Evolutionary conservation across 2,797 vertebrate species (phyloP).

Genomic region (Kryptopterus vitreolus): DNA sequence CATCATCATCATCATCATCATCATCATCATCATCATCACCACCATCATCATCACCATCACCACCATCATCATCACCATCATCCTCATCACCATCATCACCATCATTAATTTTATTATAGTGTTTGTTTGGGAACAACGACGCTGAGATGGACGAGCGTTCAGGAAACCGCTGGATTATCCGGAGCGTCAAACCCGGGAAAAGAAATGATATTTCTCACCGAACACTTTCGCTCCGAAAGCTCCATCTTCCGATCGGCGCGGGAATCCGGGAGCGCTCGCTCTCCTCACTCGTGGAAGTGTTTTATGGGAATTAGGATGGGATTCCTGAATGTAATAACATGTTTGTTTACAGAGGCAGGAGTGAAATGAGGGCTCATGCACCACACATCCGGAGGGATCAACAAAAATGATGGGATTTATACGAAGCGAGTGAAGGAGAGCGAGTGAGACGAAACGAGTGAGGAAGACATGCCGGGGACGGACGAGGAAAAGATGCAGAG

Average conservation of each 20-base stretch:
- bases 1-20: no score
- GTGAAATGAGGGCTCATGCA: conserved; percentile 15
- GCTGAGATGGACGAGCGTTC: not conserved
- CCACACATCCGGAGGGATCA: not conserved
- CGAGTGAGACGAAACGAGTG: not conserved
- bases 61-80: no score
- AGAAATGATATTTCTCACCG: not conserved
- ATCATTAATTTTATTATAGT: no score
- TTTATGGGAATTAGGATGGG: conserved; percentile 19
- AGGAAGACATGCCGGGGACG: not conserved
- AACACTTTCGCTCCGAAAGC: not conserved
- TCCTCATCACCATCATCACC: no score
- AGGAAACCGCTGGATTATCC: not conserved
- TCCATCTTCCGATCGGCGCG: not conserved
- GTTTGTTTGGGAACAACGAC: not conserved
- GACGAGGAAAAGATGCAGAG: not conserved
- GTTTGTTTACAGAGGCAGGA: conserved; percentile 34
- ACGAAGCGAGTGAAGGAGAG: not conserved
- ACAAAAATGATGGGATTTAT: conserved; percentile 25
- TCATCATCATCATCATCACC: no score
- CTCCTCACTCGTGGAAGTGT: conserved; percentile 22
- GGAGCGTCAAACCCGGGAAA: not conserved
- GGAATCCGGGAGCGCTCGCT: conserved; percentile 22
- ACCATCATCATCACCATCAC: no score
- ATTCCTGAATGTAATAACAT: conserved; percentile 11